Percentiles rank a stretch among this genome's conserved stretches.
Evolutionary conservation across 2,113 vertebrate genomes (phyloP).

Genomic region (Microtus pennsylvanicus): DNA sequence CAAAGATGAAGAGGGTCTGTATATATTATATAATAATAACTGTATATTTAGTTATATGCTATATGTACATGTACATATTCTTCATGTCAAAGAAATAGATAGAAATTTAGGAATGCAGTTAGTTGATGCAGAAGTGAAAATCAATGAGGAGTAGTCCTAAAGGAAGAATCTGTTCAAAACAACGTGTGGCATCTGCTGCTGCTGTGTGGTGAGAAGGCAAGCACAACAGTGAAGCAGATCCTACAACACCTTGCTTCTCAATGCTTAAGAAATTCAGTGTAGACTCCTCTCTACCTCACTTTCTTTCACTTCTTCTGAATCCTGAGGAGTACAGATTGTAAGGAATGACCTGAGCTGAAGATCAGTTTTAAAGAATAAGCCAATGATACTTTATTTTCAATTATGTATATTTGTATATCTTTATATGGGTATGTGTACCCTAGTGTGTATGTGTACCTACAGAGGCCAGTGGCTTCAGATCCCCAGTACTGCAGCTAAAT

Average conservation of each 20-base stretch:
- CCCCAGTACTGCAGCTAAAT: too few species aligned
- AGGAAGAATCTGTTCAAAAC: not conserved
- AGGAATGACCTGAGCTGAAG: accelerated
- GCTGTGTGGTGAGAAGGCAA: not conserved
- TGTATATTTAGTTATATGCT: not conserved
- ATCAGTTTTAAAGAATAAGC: not conserved
- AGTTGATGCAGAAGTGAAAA: not conserved
- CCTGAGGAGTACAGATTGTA: accelerated
- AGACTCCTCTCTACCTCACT: not conserved
- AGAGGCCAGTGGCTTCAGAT: not conserved
- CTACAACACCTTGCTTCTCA: not conserved
- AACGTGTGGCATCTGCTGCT: not conserved
- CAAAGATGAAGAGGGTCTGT: not conserved
- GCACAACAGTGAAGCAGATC: accelerated
- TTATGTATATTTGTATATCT: not conserved
- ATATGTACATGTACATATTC: too few species aligned
- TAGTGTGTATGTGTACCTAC: too few species aligned
- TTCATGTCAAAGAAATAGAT: not conserved
- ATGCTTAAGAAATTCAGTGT: not conserved
- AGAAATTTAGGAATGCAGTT: not conserved
- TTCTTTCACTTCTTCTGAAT: too few species aligned
- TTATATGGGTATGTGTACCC: not conserved
- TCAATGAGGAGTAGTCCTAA: not conserved
- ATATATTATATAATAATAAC: not conserved
- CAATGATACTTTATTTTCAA: not conserved